Percentiles rank a stretch among this genome's conserved stretches.
These are phyloP conservation scores for Porites australiensis DNA, from an alignment of 64 coral and sea anemone genomes.

Conservation along the genomic window DNA sequence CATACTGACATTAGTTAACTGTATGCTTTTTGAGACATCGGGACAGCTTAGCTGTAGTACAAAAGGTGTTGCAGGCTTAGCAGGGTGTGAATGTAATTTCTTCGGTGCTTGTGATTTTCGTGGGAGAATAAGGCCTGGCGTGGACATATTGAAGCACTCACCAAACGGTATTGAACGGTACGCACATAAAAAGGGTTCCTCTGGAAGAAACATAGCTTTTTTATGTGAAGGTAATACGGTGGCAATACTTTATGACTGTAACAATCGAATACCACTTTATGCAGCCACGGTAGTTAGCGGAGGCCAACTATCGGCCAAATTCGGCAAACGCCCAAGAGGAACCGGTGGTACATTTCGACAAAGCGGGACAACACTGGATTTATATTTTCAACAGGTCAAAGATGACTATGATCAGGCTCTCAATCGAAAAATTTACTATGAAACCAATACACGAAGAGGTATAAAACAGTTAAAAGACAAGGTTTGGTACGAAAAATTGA, in stretches of 20 bases:
- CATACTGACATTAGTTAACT: no score
- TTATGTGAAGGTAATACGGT: conserved; percentile 8
- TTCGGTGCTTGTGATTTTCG: neutral
- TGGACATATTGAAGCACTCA: neutral
- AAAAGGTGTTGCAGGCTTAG: neutral
- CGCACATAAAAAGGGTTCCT: neutral
- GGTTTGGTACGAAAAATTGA: neutral
- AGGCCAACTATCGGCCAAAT: neutral
- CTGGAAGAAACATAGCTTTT: conserved; percentile 1
- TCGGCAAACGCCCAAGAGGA: no score
- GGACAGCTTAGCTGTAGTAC: neutral
- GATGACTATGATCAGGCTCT: neutral
- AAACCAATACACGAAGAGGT: no score
- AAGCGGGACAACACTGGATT: neutral
- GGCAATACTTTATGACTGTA: neutral
- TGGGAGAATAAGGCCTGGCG: neutral
- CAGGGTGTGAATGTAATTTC: conserved; percentile 9
- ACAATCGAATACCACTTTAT: conserved; percentile 21
- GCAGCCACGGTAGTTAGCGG: neutral
- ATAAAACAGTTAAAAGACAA: neutral
- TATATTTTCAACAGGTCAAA: neutral
- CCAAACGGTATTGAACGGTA: neutral
- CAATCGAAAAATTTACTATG: neutral
- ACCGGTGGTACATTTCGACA: neutral
- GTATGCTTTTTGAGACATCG: no score